Percentiles rank a stretch among this genome's conserved stretches.
These are phyloP conservation scores for Hartigia nigra DNA, from an alignment of 2,888 invertebrate genomes.

Conservation along the genomic window DNA sequence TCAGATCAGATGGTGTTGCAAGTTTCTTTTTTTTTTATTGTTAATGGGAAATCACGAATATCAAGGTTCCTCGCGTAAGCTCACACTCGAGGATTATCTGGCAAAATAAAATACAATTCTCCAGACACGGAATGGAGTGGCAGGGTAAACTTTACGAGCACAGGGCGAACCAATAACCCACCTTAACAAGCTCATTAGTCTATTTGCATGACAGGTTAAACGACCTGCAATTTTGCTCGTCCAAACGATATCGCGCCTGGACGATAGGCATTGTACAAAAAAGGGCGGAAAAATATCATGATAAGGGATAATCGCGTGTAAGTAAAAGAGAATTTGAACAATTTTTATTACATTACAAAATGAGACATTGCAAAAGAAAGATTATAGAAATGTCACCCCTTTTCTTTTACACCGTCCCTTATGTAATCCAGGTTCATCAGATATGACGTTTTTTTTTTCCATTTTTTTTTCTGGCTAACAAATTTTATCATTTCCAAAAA, in stretches of 20 bases:
- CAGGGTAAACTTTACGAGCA: slow-evolving; percentile 29
- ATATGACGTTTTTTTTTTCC: background rate
- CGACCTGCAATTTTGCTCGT: slow-evolving; percentile 29
- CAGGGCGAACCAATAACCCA: slow-evolving; percentile 40
- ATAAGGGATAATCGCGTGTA: background rate
- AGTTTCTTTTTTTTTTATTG: background rate
- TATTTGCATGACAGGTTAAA: slow-evolving; percentile 50
- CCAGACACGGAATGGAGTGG: slow-evolving; percentile 10
- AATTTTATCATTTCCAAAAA: too few species aligned
- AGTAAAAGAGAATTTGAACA: background rate
- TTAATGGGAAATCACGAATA: background rate
- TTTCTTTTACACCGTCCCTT: background rate
- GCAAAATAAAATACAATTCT: background rate
- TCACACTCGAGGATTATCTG: background rate
- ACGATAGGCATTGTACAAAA: background rate
- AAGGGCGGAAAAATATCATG: background rate
- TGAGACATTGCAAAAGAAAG: background rate
- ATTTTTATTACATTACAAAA: background rate
- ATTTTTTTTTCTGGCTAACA: background rate
- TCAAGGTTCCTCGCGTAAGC: background rate
- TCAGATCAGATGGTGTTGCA: too few species aligned
- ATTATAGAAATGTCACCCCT: background rate
- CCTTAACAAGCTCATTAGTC: slow-evolving; percentile 58
- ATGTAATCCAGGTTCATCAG: background rate
- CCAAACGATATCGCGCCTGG: slow-evolving; percentile 37